Evolutionary conservation across 2,888 invertebrate genomes (phyloP), one percentile per base, ranked within the genome.

Genomic region (Ligdia adustata): DNA sequence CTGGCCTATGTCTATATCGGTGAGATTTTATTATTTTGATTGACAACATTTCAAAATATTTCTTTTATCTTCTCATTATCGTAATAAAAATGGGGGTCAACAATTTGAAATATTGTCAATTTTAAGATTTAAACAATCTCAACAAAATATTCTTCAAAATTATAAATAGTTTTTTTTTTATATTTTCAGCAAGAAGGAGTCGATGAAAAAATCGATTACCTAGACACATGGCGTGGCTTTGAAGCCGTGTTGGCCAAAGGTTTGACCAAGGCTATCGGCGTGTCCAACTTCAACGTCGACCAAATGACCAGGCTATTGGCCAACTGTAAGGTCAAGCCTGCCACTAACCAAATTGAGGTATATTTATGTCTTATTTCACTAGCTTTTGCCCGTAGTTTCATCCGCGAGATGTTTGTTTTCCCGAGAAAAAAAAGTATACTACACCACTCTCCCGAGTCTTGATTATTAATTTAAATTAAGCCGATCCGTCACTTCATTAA

Each of bases 251-350:
- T 93, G 12, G 78, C 91, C 20, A 77, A 90, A 46, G 95, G 95
- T 0, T 79, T 95, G 4, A 85, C 91, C 0, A 93, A 91, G 62
- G 91, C 93, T 40, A 95, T 97, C 47, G 97, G 97, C 0, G 79
- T 97, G 0, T 95, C 96, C 37, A 97, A 97, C 82, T 97, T 96
- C 77, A 96, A 94, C 66, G 82, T 92, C 9, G 82, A 92, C 3
- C 96, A 97, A 73, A 80, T 96, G 47, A 90, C 92, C 52, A 86
- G 94, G 2, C 64, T 97, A 2, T 55, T 96, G 7, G 85, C 89
- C 0, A 85, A 91, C 51, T 92, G 93, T 35, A 84, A 79, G 34
- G 91, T 94, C 3, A 87, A 87, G 26, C 95, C 95, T 0, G 93
- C 83, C 0, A 79, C 79, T 4, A 93, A 93, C 64, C 94, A 91